Evolutionary conservation across 2,113 vertebrate genomes (phyloP), one percentile per base, ranked within the genome.

Genomic region (Leucosticte australis): DNA sequence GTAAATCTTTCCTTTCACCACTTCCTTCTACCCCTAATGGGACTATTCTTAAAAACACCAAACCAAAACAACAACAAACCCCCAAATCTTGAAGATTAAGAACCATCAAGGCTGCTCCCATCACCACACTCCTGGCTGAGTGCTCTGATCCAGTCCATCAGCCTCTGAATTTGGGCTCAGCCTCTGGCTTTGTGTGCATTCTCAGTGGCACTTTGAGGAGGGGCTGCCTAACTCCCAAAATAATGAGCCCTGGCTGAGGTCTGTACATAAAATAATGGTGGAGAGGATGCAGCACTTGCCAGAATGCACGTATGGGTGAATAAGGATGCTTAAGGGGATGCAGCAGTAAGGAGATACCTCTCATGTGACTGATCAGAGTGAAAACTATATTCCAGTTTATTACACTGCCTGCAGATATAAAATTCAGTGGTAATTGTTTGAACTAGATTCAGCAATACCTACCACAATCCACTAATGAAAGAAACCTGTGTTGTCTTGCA

Each of bases 401-500:
- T 95, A 87, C 89, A 95, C 84, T 94, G 98, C 98, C 98, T 96
- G 95, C 76, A 97, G 97, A 95, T 97, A 95, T 73, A 93, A 97
- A 97, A 98, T 98, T 96, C 97, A 97, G 96, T 95, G 95, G 97
- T 94, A 98, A 98, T 98, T 98, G 97, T 98, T 98, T 98, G 98
- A 95, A 98, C 98, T 98, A 90, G 97, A 98, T 97, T 98, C 98
- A 98, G 97, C 97, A 92, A 97, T 98, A 94, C 90, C 92, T 91
- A 98, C 98, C 98, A 98, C 97, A 96, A 97, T 20, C 98, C 97
- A 95, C 93, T 97, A 98, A 98, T 97, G 98, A 98, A 81, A 86
- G 74, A 89, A 87, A 92, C 98, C 97, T 98, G 98, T 97, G 97
- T 96, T 96, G 96, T 98, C 98, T 98, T 98, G 98, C 97, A 98